These are phyloP conservation scores for Oithona nana DNA, from an alignment of 2,888 invertebrate species.

Conservation along the genomic window DNA sequence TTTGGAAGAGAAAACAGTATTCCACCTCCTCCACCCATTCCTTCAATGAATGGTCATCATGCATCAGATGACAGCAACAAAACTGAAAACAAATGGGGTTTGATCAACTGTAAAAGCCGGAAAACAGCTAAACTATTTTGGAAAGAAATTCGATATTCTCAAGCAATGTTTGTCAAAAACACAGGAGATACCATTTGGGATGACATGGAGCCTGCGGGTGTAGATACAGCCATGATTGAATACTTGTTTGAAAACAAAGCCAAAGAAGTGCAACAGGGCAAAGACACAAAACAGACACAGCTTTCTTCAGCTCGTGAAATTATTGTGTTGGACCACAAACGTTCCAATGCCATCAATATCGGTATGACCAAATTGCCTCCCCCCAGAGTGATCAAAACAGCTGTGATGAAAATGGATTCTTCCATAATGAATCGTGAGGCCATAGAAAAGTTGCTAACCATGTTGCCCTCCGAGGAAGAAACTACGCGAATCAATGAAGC, in stretches of 20 bases:
- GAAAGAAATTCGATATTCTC: conserved; percentile 50
- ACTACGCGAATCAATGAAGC: conserved; percentile 89
- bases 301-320: conserved; percentile 65
- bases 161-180: conserved; percentile 28
- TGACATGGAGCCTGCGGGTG: conserved; percentile 55
- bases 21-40: conserved; percentile 52
- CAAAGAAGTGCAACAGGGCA: conserved; percentile 68
- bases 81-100: background rate
- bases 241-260: conserved; percentile 91
- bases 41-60: conserved; percentile 23
- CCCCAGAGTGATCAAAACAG: conserved; percentile 92
- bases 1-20: conserved; percentile 17
- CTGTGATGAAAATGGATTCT: conserved; percentile 96
- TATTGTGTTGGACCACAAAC: conserved; percentile 82
- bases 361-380: conserved; percentile 97
- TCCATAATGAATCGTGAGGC: conserved; percentile 95
- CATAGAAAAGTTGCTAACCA: conserved; percentile 87
- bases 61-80: conserved; percentile 26
- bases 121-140: conserved; percentile 95
- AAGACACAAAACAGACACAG: conserved; percentile 74
- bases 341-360: conserved; percentile 97
- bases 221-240: conserved; percentile 82
- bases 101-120: conserved; percentile 45
- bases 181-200: conserved; percentile 54
- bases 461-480: conserved; percentile 95